These are phyloP conservation scores for Chiridota heheva DNA, from an alignment of 35 echinoderm and acorn worm genomes.

Conservation along the genomic window DNA sequence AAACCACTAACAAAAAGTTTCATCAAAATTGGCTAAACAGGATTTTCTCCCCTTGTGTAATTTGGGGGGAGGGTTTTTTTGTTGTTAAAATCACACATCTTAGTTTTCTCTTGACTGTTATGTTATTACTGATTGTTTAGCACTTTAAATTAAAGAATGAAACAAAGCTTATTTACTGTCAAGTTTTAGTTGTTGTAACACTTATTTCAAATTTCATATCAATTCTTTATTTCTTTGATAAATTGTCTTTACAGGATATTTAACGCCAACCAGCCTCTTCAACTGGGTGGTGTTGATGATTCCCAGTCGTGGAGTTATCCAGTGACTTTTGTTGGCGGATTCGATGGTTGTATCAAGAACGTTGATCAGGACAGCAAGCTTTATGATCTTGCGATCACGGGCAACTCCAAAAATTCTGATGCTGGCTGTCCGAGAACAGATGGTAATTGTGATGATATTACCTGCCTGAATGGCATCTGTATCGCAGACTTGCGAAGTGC, in stretches of 20 bases:
- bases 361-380: conserved; percentile 75
- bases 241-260: conserved; percentile 78
- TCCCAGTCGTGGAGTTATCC: not conserved
- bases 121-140: too few species aligned
- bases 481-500: conserved; percentile 45
- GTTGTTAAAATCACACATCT: too few species aligned
- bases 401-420: conserved; percentile 24
- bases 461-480: conserved; percentile 82
- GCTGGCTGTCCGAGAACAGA: conserved; percentile 74
- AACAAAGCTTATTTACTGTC: too few species aligned
- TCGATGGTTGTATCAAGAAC: conserved; percentile 83
- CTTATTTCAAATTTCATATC: too few species aligned
- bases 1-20: too few species aligned
- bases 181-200: too few species aligned
- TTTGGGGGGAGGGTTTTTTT: too few species aligned
- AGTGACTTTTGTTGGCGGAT: conserved; percentile 24
- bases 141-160: too few species aligned
- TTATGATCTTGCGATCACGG: conserved; percentile 67
- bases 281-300: conserved; percentile 72
- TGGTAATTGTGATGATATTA: conserved; percentile 41
- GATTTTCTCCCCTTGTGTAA: too few species aligned
- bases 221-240: too few species aligned
- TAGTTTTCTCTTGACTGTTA: too few species aligned
- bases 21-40: too few species aligned
- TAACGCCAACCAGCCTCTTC: conserved; percentile 78